Evolutionary conservation across 1,140 invertebrate genomes (phyloP), one percentile per base, ranked within the genome.

Genomic region (Chymomyza costata): DNA sequence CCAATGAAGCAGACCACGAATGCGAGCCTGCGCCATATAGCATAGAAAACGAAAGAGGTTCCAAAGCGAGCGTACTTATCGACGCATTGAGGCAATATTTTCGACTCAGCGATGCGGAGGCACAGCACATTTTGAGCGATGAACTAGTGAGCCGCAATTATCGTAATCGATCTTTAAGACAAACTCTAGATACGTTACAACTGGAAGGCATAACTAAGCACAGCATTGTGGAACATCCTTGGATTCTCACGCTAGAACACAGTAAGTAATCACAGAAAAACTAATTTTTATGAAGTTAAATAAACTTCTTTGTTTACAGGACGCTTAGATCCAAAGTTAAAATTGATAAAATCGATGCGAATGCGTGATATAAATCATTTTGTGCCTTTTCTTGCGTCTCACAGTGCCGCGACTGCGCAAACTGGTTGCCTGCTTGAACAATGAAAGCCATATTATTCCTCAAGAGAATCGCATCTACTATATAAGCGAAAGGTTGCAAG

Each of bases 401-500:
- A 80, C 69, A 3, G 15, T 65, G 15, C 56, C 69, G 3, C 57
- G 80, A 0, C 57, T 85, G 1, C 65, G 65, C 0, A 82, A 81
- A 46, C 25, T 84, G 13, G 65, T 82, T 0, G 8, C 18, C 6
- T 43, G 46, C 1, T 38, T 76, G 14, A 68, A 73, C 13, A 25
- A 59, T 0, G 83, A 85, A 46, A 11, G 30, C 2, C 30, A 25
- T 8, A 16, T 50, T 1, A 48, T 82, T 7, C 40, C 62, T 0
- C 50, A 69, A n/a, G 37, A 45, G 13, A 85, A 84, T 67, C 71
- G 84, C 2, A 56, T 86, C 10, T 86, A 86, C 45, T 85, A 78
- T 38, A 71, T 86, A n/a, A 81, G 76, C 14, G 64, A 86, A 1
- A 68, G 62, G 21, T 44, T 86, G 3, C 45, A 63, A 1, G 53